Evolutionary conservation across 1,140 invertebrate species (phyloP).

Genomic region (Rhysida immarginata): DNA sequence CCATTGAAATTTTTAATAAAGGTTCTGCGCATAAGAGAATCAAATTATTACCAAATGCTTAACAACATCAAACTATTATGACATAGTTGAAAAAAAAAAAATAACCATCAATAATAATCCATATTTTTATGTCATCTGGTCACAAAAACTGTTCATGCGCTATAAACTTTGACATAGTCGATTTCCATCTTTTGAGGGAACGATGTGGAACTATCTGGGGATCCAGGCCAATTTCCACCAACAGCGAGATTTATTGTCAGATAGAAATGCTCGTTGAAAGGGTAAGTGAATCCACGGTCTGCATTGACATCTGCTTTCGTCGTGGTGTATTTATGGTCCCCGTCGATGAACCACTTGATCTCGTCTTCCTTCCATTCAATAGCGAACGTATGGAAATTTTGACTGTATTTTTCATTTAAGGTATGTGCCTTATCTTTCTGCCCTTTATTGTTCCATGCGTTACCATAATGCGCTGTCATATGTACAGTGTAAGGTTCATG

Average conservation of each 20-base stretch:
- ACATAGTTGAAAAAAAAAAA: no score
- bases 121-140: no score
- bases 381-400: constrained; percentile 24
- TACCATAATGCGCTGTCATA: constrained; percentile 4
- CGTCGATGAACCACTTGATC: constrained; percentile 18
- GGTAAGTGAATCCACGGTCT: background rate
- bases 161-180: constrained; percentile 8
- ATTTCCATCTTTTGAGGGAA: constrained; percentile 9
- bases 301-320: background rate
- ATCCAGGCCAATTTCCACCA: constrained; percentile 20
- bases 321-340: background rate
- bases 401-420: background rate
- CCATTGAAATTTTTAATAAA: no score
- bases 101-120: no score
- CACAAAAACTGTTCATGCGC: no score
- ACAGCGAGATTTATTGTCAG: constrained; percentile 1
- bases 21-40: no score
- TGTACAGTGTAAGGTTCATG: background rate
- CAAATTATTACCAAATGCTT: no score
- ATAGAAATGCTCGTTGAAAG: background rate
- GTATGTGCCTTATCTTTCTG: background rate
- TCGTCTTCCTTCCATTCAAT: constrained; percentile 23
- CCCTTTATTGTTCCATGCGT: background rate
- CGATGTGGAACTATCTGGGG: constrained; percentile 14
- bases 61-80: no score